Conservation (phyloP, 1,140 invertebrate genomes). For the Lysiphlebus fabarum region DNA sequence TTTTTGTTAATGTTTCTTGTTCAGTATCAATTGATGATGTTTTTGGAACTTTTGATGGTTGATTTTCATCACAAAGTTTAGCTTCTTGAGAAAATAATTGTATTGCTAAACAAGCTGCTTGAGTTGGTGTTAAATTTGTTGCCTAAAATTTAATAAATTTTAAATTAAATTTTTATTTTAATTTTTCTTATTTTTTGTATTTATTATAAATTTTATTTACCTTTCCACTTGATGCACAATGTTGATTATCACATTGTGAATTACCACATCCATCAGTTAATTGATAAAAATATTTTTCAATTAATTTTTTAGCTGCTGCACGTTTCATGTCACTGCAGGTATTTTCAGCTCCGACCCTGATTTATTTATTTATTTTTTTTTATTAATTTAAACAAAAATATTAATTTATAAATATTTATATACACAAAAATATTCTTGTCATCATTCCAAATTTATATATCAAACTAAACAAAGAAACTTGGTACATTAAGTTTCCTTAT, state of each 20-base stretch:
- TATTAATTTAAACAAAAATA: neutral
- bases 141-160: constrained; percentile 50
- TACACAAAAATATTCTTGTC: too few relatives aligned
- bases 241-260: constrained; percentile 74
- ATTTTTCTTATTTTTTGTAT: neutral
- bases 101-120: constrained; percentile 83
- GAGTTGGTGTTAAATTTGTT: constrained; percentile 75
- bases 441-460: too few relatives aligned
- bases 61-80: constrained; percentile 68
- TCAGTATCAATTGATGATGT: constrained; percentile 56
- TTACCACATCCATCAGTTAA: constrained; percentile 88
- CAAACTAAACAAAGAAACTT: neutral
- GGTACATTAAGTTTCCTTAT: neutral
- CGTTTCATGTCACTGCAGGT: constrained; percentile 78
- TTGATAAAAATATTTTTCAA: constrained; percentile 90
- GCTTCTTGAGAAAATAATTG: constrained; percentile 83
- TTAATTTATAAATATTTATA: too few relatives aligned
- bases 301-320: constrained; percentile 80
- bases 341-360: constrained; percentile 52
- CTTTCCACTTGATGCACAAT: constrained; percentile 85
- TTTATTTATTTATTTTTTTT: neutral
- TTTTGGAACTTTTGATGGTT: constrained; percentile 69
- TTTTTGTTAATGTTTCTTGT: constrained; percentile 56
- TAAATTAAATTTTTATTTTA: neutral
- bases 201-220: constrained; percentile 50